phyloP scores from a whole-genome alignment of 1,140 invertebrate species.

The Ptiloglossa arizonensis region DNA sequence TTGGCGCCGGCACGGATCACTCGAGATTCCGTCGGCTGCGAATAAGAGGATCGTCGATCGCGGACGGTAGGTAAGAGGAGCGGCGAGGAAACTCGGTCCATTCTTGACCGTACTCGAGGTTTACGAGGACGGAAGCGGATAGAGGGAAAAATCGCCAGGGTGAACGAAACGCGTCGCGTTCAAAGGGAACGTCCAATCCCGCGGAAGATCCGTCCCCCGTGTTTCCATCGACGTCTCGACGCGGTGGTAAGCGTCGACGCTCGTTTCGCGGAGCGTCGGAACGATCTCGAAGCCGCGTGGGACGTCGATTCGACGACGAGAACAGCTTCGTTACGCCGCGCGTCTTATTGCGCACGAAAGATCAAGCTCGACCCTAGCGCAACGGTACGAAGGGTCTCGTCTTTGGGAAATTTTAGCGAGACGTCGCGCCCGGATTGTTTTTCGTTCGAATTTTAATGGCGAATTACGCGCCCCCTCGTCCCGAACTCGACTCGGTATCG shows the following conservation, averaged over 20 bases:
- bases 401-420: not conserved
- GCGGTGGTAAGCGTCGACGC: conserved; percentile 2
- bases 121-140: not conserved
- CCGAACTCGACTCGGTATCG: not conserved
- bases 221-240: conserved; percentile 2
- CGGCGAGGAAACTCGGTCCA: not conserved
- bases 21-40: conserved; percentile 17
- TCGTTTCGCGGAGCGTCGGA: conserved; percentile 3
- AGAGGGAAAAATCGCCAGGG: not conserved
- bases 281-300: not conserved
- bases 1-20: not conserved
- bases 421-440: too few relatives aligned
- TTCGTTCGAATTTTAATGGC: not conserved
- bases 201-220: conserved; percentile 4
- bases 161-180: not conserved
- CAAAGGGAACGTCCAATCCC: conserved; percentile 9
- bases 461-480: too few relatives aligned
- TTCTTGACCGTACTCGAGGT: conserved; percentile 18
- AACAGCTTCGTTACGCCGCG: too few relatives aligned
- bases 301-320: not conserved
- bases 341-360: not conserved
- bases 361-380: too few relatives aligned
- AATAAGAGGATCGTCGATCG: conserved; percentile 38
- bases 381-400: not conserved
- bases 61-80: not conserved